These are phyloP conservation scores for Syrrhaptes paradoxus DNA, from an alignment of 2,113 vertebrate genomes.

Conservation along the genomic window DNA sequence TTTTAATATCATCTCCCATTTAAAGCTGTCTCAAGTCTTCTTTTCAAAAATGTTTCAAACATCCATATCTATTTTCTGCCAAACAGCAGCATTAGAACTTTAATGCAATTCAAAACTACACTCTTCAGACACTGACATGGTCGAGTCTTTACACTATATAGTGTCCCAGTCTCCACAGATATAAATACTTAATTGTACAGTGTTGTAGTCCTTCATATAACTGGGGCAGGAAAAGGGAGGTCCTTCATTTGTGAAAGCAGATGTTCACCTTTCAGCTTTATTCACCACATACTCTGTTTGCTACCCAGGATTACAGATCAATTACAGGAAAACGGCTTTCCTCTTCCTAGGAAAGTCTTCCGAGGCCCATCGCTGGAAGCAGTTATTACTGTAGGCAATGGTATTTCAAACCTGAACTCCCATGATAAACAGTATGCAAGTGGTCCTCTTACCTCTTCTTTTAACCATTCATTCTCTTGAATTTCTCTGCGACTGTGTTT, in stretches of 20 bases:
- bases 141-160: background rate
- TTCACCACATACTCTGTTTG: background rate
- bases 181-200: background rate
- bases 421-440: background rate
- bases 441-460: slow-evolving; percentile 74
- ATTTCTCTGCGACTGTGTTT: slow-evolving; percentile 68
- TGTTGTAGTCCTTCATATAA: background rate
- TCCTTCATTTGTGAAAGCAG: background rate
- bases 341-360: background rate
- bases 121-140: background rate
- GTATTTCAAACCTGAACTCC: background rate
- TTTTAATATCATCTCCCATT: background rate
- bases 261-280: background rate
- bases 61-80: background rate
- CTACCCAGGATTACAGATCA: background rate
- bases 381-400: background rate
- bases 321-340: background rate
- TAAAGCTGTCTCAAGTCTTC: background rate
- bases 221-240: background rate
- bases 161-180: background rate
- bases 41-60: background rate
- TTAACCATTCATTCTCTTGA: slow-evolving; percentile 81
- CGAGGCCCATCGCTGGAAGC: background rate
- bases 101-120: background rate
- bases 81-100: background rate